Evolutionary conservation across 2,888 invertebrate genomes (phyloP).

Genomic region (Cheilosia grossa): DNA sequence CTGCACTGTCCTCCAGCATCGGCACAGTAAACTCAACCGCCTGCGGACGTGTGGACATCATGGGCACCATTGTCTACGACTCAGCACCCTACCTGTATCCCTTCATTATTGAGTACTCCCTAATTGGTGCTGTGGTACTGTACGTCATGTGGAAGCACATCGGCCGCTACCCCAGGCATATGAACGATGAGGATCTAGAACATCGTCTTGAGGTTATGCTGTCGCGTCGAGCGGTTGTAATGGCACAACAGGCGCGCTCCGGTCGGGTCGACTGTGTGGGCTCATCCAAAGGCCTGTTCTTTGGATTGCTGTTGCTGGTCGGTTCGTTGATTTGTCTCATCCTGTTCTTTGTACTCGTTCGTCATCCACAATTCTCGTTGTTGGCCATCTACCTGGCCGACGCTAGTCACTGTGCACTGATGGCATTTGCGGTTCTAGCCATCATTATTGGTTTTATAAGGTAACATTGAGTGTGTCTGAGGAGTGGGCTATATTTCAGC

Average conservation of each 20-base stretch:
- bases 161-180: constrained; percentile 91
- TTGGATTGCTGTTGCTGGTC: constrained; percentile 94
- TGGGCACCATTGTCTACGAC: constrained; percentile 96
- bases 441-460: constrained; percentile 95
- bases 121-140: constrained; percentile 97
- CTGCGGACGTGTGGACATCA: constrained; percentile 93
- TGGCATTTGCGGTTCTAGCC: constrained; percentile 94
- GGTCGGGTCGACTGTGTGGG: constrained; percentile 97
- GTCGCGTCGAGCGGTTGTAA: constrained; percentile 92
- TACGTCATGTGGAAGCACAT: constrained; percentile 99
- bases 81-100: constrained; percentile 97
- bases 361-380: constrained; percentile 91
- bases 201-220: constrained; percentile 94
- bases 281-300: constrained; percentile 96
- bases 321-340: constrained; percentile 96
- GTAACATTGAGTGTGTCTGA: constrained; percentile 83
- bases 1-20: constrained; percentile 84
- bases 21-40: constrained; percentile 85
- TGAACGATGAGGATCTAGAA: constrained; percentile 93
- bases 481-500: neutral
- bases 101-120: constrained; percentile 97
- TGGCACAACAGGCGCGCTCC: constrained; percentile 92
- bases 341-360: constrained; percentile 96
- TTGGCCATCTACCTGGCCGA: constrained; percentile 96
- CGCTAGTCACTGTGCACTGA: constrained; percentile 94